Evolutionary conservation across 2,888 invertebrate genomes (phyloP), one percentile per base, ranked within the genome.

Genomic region (Cistogaster globosa): DNA sequence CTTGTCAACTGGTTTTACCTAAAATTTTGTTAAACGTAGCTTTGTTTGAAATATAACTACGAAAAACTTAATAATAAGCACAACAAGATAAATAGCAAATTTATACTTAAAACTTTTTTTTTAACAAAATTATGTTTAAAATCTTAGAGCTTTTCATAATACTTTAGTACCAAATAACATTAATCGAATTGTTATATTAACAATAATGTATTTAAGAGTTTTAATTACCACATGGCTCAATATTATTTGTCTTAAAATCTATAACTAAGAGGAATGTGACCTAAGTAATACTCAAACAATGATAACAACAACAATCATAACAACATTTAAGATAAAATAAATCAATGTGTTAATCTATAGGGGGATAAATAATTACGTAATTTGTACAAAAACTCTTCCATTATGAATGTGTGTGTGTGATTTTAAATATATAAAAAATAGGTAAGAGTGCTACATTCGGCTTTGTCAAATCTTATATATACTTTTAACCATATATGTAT

Each of bases 281-380:
- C 22, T 57, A 57, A 75, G 57, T 48, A 55, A 4, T n/a, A 3
- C 14, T 42, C 12, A 32, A 4, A 58, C 48, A 18, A 51, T 8
- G 58, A 57, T 9, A 57, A n/a, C 42, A 18, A 57, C 16, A 12
- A 45, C 32, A 2, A 75, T 26, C 9, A 36, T 48, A 55, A 38
- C 26, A 32, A 48, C 14, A 71, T 48, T 7, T 65, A 18, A 2
- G 36, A 8, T 18, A 65, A 75, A 58, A 81, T 75, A 45, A 69
- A 69, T 69, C 68, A 79, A 80, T 60, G 80, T 69, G 71, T 67
- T 79, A 71, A 76, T 71, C 75, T 57, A 62, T 74, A 53, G 79
- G 68, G 69, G 51, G 18, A 51, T 53, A 67, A 76, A 76, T 76
- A 76, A 80, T 84, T 75, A 60, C 55, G 76, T 32, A 80, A 63